phyloP scores from a whole-genome alignment of 2,888 invertebrate genomes.

The Drosophila mercatorum region DNA sequence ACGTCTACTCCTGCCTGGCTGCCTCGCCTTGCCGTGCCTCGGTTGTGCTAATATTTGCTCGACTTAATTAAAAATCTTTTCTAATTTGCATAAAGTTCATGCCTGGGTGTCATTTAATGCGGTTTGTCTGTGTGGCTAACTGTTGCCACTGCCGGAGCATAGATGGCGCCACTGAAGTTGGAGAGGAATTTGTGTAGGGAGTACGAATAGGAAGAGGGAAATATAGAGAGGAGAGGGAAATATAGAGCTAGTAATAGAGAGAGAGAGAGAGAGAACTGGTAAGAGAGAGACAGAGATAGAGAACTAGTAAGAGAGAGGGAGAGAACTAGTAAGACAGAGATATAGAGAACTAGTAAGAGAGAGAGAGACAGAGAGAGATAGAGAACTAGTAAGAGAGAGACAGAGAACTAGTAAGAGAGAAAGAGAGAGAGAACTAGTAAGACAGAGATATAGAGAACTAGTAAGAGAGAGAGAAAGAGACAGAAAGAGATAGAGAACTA shows the following conservation, averaged over 20 bases:
- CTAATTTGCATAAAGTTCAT: conserved; percentile 75
- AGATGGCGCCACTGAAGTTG: conserved; percentile 19
- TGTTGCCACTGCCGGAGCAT: conserved; percentile 4
- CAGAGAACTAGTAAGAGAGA: background rate
- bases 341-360: no score
- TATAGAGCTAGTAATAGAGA: no score
- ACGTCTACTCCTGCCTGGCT: conserved; percentile 8
- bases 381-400: background rate
- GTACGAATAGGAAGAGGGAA: background rate
- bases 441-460: background rate
- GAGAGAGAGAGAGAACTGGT: no score
- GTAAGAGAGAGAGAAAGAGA: no score
- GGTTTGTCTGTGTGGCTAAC: conserved; percentile 37
- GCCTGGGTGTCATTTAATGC: conserved; percentile 59
- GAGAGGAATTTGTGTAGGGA: background rate
- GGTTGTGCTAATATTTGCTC: conserved; percentile 79
- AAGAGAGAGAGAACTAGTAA: background rate
- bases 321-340: background rate
- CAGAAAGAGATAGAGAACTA: no score
- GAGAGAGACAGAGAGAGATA: no score
- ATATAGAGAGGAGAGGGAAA: background rate
- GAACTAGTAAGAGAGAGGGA: background rate
- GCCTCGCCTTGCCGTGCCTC: conserved; percentile 7
- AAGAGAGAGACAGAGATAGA: background rate
- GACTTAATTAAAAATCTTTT: conserved; percentile 82